These are phyloP conservation scores for Helleia helle DNA, from an alignment of 2,888 invertebrate species.

Conservation along the genomic window DNA sequence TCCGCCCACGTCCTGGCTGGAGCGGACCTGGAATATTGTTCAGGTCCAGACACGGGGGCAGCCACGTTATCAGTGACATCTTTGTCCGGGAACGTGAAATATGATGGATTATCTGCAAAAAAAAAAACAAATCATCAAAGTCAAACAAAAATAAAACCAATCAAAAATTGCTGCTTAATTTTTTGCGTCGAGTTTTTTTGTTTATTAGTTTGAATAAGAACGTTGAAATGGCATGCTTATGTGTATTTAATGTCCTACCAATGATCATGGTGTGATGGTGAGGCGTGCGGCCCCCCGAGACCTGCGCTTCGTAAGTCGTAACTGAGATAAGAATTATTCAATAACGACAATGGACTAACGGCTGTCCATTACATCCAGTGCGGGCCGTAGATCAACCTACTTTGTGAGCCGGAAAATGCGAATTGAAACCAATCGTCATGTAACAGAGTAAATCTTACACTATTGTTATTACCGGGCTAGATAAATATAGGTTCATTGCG, in stretches of 20 bases:
- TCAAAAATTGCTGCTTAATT: too few relatives aligned
- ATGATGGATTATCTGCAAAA: conserved; percentile 84
- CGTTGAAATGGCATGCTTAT: background rate
- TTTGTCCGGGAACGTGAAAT: conserved; percentile 78
- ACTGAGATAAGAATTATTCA: conserved; percentile 59
- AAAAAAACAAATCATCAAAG: conserved; percentile 21
- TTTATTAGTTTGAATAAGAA: too few relatives aligned
- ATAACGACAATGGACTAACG: conserved; percentile 68
- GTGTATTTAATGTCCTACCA: conserved; percentile 14
- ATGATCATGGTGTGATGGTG: conserved; percentile 23
- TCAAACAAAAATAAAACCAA: too few relatives aligned
- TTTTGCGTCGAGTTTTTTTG: too few relatives aligned
- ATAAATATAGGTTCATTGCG: too few relatives aligned
- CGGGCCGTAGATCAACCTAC: conserved; percentile 58
- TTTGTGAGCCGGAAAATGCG: conserved; percentile 68
- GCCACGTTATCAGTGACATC: conserved; percentile 49
- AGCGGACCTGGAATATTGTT: conserved; percentile 78
- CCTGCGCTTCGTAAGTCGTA: conserved; percentile 36
- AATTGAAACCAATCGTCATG: conserved; percentile 68
- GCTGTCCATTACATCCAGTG: conserved; percentile 61
- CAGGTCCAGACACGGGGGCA: conserved; percentile 47
- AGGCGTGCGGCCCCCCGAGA: conserved; percentile 22
- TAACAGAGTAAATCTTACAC: conserved; percentile 28
- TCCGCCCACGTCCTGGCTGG: conserved; percentile 77
- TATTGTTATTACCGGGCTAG: conserved; percentile 3